phyloP scores from a whole-genome alignment of 1,140 invertebrate genomes.

The Hyles euphorbiae region DNA sequence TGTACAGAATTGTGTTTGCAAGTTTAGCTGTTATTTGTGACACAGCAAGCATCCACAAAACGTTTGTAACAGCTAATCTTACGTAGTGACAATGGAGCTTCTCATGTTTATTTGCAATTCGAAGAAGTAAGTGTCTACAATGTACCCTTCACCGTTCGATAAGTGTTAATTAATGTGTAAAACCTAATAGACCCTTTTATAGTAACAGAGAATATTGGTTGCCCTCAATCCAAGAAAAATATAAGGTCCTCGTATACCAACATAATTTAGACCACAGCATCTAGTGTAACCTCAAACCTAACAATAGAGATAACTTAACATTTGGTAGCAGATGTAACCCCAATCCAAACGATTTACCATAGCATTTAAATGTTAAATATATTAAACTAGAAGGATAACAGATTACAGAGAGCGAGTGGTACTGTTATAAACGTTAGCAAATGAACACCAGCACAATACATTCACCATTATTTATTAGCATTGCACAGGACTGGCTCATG shows the following conservation, averaged over 20 bases:
- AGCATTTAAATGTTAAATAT: too few species aligned
- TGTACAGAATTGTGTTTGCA: constrained; percentile 36
- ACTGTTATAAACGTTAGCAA: constrained; percentile 16
- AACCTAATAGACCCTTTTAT: constrained; percentile 4
- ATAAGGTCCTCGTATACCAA: constrained; percentile 9
- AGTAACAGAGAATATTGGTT: background rate
- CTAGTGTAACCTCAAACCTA: constrained; percentile 15
- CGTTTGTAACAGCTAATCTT: constrained; percentile 51
- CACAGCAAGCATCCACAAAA: constrained; percentile 13
- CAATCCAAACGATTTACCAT: too few species aligned
- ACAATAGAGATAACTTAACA: constrained; percentile 2
- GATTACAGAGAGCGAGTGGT: too few species aligned
- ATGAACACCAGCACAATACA: constrained; percentile 50
- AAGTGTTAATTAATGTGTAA: background rate
- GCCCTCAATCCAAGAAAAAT: constrained; percentile 4
- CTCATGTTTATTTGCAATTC: constrained; percentile 64
- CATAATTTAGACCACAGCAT: constrained; percentile 10
- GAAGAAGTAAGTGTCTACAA: constrained; percentile 17
- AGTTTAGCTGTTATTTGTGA: constrained; percentile 54
- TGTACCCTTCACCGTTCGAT: constrained; percentile 1
- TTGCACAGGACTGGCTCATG: constrained; percentile 66
- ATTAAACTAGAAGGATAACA: too few species aligned
- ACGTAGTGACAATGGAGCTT: constrained; percentile 53
- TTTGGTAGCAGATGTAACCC: too few species aligned
- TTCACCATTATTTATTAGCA: constrained; percentile 58